Evolutionary conservation across 2,797 vertebrate species (phyloP), one percentile per base, ranked within the genome.

Genomic region (Petrocephalus sullivani): DNA sequence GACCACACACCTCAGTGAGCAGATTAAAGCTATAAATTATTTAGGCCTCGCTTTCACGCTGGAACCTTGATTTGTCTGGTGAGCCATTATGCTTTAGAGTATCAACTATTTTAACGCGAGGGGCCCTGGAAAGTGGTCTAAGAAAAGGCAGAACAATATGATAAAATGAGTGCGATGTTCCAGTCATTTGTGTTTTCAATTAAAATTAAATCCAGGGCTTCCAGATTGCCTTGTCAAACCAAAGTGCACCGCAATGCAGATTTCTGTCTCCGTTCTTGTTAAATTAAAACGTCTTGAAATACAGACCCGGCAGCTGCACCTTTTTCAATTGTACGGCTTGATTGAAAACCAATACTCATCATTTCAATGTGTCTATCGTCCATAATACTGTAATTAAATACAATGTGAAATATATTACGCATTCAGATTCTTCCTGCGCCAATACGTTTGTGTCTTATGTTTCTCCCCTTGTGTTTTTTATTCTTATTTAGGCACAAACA

Each of bases 21-120:
- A 99, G 98, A 99, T 99, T 99, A 99, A 98, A 98, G 98, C 97
- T 96, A 98, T 99, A 98, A 98, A 99, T 99, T 98, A 99, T 99
- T 98, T 97, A 99, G 97, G 97, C 96, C 95, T 95, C 95, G 97
- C 97, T 97, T 96, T 95, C 93, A 96, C 96, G 94, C 96, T 92
- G 97, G 96, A 96, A 96, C 96, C 95, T 96, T 97, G 97, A 97
- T 98, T 97, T 96, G 96, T 97, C 97, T 97, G 96, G 96, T 94
- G 97, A 94, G 97, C 96, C 96, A 95, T 97, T 98, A 97, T 97
- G 96, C 96, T 97, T 97, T 96, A 97, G 96, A 96, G 96, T 96
- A 96, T 96, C 96, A 96, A 96, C 97, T 96, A 96, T 94, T 95
- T 97, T 96, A 96, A 96, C 97, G 97, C 16, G 64, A 71, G 94